These are phyloP conservation scores for Aradus depressus DNA, from an alignment of 2,888 invertebrate genomes.

Conservation along the genomic window DNA sequence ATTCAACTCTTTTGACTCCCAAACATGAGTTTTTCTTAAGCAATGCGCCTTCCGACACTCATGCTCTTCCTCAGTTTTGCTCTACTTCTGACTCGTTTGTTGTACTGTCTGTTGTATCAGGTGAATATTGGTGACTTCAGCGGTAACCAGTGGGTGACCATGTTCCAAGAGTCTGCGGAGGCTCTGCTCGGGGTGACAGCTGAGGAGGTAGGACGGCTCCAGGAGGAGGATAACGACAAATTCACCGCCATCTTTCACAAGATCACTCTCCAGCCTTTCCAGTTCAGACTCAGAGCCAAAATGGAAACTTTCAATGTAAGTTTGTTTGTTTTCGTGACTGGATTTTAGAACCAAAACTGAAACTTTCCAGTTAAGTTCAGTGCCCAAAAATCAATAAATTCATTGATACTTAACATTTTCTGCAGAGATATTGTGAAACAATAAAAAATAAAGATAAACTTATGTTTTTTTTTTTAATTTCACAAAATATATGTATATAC, in stretches of 20 bases:
- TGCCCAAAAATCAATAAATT: neutral
- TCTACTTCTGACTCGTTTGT: too few species aligned
- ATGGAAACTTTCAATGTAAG: slow-evolving; percentile 85
- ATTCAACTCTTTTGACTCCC: too few species aligned
- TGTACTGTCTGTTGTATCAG: too few species aligned
- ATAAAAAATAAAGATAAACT: too few species aligned
- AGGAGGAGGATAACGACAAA: slow-evolving; percentile 41
- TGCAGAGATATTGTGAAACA: slow-evolving; percentile 3
- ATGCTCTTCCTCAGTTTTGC: too few species aligned
- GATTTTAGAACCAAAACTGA: too few species aligned
- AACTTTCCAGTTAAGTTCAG: neutral
- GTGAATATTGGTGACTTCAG: slow-evolving; percentile 77
- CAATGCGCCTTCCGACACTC: too few species aligned
- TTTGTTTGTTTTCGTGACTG: too few species aligned
- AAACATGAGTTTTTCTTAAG: too few species aligned
- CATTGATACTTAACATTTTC: neutral
- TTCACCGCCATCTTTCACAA: slow-evolving; percentile 59
- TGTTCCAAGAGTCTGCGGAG: slow-evolving; percentile 78
- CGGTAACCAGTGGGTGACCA: slow-evolving; percentile 79
- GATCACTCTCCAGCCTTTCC: slow-evolving; percentile 64
- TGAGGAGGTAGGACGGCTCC: slow-evolving; percentile 59
- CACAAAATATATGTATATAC: too few species aligned
- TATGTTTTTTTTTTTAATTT: too few species aligned
- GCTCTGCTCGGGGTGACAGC: slow-evolving; percentile 57
- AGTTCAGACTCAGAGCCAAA: slow-evolving; percentile 77